Evolutionary conservation across 1,140 invertebrate genomes (phyloP).

Genomic region (Cydia fagiglandana): DNA sequence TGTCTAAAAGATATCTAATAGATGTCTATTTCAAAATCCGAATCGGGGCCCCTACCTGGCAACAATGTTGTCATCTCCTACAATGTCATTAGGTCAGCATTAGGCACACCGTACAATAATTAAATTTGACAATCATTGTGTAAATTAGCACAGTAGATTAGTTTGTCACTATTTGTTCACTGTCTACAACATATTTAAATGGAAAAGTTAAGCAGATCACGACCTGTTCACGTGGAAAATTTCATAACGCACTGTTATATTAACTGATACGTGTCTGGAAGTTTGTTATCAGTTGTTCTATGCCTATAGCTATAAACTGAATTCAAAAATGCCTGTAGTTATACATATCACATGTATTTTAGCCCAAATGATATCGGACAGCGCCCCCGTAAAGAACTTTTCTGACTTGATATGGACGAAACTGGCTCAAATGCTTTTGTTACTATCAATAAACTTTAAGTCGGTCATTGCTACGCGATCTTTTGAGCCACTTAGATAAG

Average conservation of each 20-base stretch:
- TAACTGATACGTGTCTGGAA: neutral
- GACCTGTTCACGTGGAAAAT: neutral
- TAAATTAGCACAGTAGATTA: neutral
- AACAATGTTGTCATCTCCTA: neutral
- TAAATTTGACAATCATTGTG: too few relatives aligned
- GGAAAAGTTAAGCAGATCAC: neutral
- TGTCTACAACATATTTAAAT: neutral
- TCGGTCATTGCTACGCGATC: too few relatives aligned
- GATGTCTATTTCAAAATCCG: too few relatives aligned
- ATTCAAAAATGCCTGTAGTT: neutral
- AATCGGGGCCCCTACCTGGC: too few relatives aligned
- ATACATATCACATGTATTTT: neutral
- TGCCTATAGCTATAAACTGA: neutral
- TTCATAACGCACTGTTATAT: neutral
- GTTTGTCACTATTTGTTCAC: neutral
- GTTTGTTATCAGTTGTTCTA: neutral
- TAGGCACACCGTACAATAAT: too few relatives aligned
- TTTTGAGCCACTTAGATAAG: too few relatives aligned
- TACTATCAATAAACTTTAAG: neutral
- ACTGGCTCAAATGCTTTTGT: neutral
- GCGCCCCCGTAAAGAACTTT: neutral
- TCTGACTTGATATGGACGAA: neutral
- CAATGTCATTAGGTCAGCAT: too few relatives aligned
- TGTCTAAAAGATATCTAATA: too few relatives aligned
- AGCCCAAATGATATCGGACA: neutral